Percentiles rank a stretch among this genome's conserved stretches.
phyloP scores from a whole-genome alignment of 1,140 invertebrate species.

The Ostrea edulis region DNA sequence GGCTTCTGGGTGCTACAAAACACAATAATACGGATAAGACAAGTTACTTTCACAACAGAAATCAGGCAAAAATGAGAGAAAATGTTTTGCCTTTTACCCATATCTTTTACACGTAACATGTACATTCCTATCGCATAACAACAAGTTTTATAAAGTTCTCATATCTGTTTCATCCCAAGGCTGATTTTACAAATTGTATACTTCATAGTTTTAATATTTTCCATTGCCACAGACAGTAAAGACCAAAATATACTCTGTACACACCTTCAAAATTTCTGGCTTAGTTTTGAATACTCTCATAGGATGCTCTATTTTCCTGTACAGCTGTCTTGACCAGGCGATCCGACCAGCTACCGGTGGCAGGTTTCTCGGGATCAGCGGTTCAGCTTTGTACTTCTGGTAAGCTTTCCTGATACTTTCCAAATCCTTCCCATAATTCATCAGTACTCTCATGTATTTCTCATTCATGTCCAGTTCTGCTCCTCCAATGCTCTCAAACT shows the following conservation, averaged over 20 bases:
- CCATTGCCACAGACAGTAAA: background rate
- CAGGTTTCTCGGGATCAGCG: slow-evolving; percentile 78
- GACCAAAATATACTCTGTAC: background rate
- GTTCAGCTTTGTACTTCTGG: slow-evolving; percentile 79
- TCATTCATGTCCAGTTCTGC: slow-evolving; percentile 81
- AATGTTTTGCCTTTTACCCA: background rate
- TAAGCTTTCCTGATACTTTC: slow-evolving; percentile 88
- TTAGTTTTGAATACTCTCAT: slow-evolving; percentile 82
- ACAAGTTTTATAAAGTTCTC: background rate
- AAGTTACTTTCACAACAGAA: slow-evolving; percentile 6
- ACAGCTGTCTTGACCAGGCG: slow-evolving; percentile 80
- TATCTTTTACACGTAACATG: too few species aligned
- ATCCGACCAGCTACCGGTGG: slow-evolving; percentile 80
- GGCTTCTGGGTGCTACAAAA: slow-evolving; percentile 80
- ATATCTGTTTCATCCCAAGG: background rate
- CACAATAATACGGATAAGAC: slow-evolving; percentile 30
- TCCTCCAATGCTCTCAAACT: slow-evolving; percentile 78
- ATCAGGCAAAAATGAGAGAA: slow-evolving; percentile 3
- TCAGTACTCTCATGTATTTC: slow-evolving; percentile 91
- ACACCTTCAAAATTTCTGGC: slow-evolving; percentile 77
- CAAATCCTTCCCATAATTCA: slow-evolving; percentile 91
- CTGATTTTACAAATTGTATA: background rate
- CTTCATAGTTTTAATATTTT: too few species aligned
- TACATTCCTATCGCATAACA: too few species aligned
- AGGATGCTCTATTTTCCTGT: slow-evolving; percentile 80